Conservation (phyloP, 1,140 invertebrate species). For the Drosophila baimaii region DNA sequence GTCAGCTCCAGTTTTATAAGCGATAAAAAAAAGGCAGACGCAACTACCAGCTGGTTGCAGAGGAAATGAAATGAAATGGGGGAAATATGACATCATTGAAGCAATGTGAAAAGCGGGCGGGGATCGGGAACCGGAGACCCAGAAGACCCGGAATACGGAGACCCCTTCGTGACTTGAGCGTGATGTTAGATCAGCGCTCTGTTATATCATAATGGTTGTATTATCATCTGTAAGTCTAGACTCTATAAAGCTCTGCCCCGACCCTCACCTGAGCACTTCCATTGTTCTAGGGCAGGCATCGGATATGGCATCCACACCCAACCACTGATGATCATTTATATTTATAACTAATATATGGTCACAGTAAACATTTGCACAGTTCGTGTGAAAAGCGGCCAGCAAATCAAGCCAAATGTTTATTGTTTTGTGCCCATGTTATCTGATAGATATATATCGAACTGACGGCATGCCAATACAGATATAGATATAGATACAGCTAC, state of each 20-base stretch:
- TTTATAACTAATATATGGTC: constrained; percentile 20
- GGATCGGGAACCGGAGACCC: constrained; percentile 1
- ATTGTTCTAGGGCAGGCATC: constrained; percentile 17
- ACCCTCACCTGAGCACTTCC: constrained; percentile 10
- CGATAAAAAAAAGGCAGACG: constrained; percentile 34
- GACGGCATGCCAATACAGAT: constrained; percentile 21
- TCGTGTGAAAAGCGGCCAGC: constrained; percentile 38
- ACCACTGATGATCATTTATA: constrained; percentile 13
- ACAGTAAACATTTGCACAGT: constrained; percentile 15
- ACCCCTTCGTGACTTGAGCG: constrained; percentile 25
- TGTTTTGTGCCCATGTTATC: constrained; percentile 26
- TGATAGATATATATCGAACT: constrained; percentile 48
- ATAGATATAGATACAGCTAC: background rate
- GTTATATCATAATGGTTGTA: constrained; percentile 25
- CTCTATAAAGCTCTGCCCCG: too few species aligned
- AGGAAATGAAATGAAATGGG: constrained; percentile 41
- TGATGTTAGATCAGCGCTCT: constrained; percentile 15
- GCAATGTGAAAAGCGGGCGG: constrained; percentile 8
- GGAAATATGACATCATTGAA: constrained; percentile 56
- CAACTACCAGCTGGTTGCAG: constrained; percentile 13
- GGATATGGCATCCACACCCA: constrained; percentile 13
- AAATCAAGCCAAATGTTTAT: constrained; percentile 45
- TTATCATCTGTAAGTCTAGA: constrained; percentile 14
- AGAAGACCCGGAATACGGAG: constrained; percentile 1
- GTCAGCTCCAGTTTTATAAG: constrained; percentile 46